A percentile compares a stretch with the other conserved stretches of the same genome.
Evolutionary conservation across 2,888 invertebrate species (phyloP).

Genomic region (Cephus rjabovi): DNA sequence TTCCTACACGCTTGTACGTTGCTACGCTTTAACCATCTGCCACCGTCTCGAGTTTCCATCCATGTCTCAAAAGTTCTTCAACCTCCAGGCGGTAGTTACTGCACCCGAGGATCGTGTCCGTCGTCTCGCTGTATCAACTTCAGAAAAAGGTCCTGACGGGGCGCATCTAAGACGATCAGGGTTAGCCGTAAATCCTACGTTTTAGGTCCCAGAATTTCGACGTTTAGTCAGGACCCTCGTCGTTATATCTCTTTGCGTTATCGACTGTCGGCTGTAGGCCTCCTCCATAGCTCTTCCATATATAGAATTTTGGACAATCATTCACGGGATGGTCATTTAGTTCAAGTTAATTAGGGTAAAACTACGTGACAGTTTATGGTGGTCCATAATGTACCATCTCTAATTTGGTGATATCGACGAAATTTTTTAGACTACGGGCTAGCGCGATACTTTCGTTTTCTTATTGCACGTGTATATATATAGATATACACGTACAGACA

Average conservation of each 20-base stretch:
- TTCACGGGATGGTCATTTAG: not conserved
- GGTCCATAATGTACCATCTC: not conserved
- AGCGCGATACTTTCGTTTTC: not conserved
- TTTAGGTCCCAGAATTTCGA: constrained; percentile 9
- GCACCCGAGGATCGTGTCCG: no score
- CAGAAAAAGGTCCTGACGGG: not conserved
- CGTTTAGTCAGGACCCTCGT: constrained; percentile 21
- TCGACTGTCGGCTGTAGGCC: constrained; percentile 15
- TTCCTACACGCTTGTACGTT: not conserved
- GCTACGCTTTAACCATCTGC: not conserved
- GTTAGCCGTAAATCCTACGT: constrained; percentile 34
- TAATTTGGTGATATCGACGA: not conserved
- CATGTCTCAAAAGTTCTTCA: no score
- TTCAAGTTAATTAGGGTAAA: not conserved
- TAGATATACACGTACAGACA: no score
- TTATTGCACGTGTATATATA: not conserved
- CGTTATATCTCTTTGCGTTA: constrained; percentile 19
- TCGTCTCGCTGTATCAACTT: not conserved
- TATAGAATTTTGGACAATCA: not conserved
- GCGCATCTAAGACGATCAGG: constrained; percentile 8
- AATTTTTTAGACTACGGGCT: not conserved
- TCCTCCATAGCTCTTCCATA: not conserved
- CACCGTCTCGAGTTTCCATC: not conserved
- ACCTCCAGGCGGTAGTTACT: no score
- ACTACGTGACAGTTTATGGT: not conserved